phyloP scores from a whole-genome alignment of 2,113 vertebrate species.

The Penelope pileata region DNA sequence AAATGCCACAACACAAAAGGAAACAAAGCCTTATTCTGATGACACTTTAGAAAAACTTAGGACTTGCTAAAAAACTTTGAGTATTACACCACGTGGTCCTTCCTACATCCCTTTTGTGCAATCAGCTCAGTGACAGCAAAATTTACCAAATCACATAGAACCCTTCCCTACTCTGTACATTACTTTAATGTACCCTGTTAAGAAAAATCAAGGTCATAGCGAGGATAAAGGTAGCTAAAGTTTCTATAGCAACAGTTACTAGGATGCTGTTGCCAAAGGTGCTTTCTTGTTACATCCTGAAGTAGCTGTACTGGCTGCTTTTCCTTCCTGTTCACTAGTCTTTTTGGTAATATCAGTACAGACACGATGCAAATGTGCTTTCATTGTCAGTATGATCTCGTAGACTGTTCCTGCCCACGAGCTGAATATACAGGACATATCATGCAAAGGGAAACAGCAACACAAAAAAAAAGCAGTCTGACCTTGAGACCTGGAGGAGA shows the following conservation, averaged over 20 bases:
- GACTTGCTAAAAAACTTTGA: conserved; percentile 11
- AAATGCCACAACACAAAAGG: background rate
- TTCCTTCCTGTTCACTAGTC: conserved; percentile 66
- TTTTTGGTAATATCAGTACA: conserved; percentile 29
- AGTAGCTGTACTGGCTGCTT: conserved; percentile 59
- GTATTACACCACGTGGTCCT: background rate
- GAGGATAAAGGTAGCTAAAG: conserved; percentile 72
- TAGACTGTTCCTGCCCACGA: background rate
- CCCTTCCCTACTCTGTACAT: background rate
- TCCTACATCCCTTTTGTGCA: background rate
- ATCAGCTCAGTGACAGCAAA: conserved; percentile 3
- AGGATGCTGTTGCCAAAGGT: conserved; percentile 80
- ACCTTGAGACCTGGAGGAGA: conserved; percentile 1
- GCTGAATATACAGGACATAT: background rate
- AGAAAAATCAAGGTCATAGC: conserved; percentile 73
- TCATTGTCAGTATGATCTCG: background rate
- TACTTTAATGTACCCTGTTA: conserved; percentile 57
- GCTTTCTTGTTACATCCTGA: conserved; percentile 65
- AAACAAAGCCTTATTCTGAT: background rate
- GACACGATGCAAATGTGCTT: conserved; percentile 50
- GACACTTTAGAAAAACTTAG: background rate
- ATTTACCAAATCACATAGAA: background rate
- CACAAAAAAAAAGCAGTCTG: background rate
- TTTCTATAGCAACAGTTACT: conserved; percentile 81
- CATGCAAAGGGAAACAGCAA: background rate